Evolutionary conservation across 2,113 vertebrate genomes (phyloP), one percentile per base, ranked within the genome.

Genomic region (Cygnus buccinator): DNA sequence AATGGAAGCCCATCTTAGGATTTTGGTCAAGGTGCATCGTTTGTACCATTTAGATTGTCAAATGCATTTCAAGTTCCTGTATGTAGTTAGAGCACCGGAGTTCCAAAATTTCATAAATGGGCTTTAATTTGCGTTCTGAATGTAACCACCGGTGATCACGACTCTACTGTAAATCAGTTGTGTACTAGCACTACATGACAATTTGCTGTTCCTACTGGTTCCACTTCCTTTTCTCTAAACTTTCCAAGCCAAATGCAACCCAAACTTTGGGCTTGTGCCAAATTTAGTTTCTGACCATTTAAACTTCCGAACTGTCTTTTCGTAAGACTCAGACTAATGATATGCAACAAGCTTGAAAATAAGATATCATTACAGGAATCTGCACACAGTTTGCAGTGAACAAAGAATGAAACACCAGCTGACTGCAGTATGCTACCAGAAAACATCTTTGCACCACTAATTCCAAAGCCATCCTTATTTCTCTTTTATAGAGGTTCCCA

Each of bases 61-160:
- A 54, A 39, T 17, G 7, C 46, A 50, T 62, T 70, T 54, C 16
- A 37, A 21, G 25, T 25, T 35, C 23, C 1, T 10, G 20, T 11
- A 1, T 18, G 7, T 50, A n/a, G 17, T 37, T 21, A 39, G 28
- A 61, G 4, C 61, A 10, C 13, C 21, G 13, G 29, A 37, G 25
- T 26, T 23, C 31, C 58, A 25, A 28, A 37, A 35, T 65, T 6
- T 41, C 37, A n/a, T 21, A 68, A 29, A 18, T 23, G 19, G 44
- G 9, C 39, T 44, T 62, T 33, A 41, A 17, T 1, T 65, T 50
- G 23, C 50, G 5, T 33, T 9, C 21, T 68, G 61, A 72, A 62
- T 33, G 25, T 8, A 33, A 77, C 4, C 31, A 3, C 33, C 9
- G 41, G 2, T 0, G 2, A 59, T 59, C 22, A 25, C 0, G 6